A percentile compares a stretch with the other conserved stretches of the same genome.
These are phyloP conservation scores for Tachypleus tridentatus DNA, from an alignment of 1,140 invertebrate species.

Conservation along the genomic window DNA sequence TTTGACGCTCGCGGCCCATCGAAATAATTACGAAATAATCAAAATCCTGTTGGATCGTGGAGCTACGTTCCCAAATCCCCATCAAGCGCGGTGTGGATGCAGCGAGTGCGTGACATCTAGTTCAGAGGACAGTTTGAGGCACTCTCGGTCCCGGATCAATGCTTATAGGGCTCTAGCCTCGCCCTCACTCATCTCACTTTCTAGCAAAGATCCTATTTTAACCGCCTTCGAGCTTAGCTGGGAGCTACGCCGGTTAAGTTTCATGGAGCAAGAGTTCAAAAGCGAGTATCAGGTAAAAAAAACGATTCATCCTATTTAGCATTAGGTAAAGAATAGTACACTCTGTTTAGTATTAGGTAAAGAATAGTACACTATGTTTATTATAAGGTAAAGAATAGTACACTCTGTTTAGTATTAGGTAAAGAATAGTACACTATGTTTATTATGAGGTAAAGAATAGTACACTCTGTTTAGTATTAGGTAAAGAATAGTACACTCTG, in stretches of 20 bases:
- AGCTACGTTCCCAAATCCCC: constrained; percentile 72
- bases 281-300: constrained; percentile 42
- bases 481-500: no score
- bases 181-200: constrained; percentile 83
- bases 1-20: constrained; percentile 85
- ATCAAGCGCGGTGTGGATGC: constrained; percentile 79
- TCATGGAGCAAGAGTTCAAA: constrained; percentile 95
- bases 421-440: no score
- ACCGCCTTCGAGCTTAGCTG: constrained; percentile 95
- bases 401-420: no score
- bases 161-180: constrained; percentile 84
- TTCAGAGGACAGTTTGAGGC: constrained; percentile 69
- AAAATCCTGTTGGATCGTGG: constrained; percentile 90
- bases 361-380: no score
- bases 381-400: no score
- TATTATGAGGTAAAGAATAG: no score
- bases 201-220: constrained; percentile 91
- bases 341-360: no score
- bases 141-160: constrained; percentile 82
- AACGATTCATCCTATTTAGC: background rate
- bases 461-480: no score
- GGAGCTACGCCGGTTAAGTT: constrained; percentile 83
- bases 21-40: constrained; percentile 97
- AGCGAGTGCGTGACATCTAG: constrained; percentile 77
- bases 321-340: no score